Conservation (phyloP, 2,888 invertebrate species). For the Cheilosia vulpina region DNA sequence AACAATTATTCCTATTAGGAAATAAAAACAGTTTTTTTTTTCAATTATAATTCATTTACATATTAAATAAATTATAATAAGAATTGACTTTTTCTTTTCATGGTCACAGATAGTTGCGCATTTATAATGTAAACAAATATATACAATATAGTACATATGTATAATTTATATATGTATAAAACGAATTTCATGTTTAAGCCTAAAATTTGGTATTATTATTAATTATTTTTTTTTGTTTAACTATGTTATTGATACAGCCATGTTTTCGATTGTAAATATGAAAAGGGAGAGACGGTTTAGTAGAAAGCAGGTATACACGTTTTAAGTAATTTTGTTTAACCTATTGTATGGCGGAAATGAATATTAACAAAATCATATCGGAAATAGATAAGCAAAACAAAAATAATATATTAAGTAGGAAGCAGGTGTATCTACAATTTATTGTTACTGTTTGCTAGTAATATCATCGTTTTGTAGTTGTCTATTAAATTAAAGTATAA, state of each 20-base stretch:
- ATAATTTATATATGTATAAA: slow-evolving; percentile 34
- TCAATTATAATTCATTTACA: slow-evolving; percentile 63
- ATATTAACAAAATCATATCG: slow-evolving; percentile 64
- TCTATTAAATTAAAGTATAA: slow-evolving; percentile 38
- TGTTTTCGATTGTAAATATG: slow-evolving; percentile 41
- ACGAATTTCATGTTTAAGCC: slow-evolving; percentile 54
- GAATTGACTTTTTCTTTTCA: slow-evolving; percentile 65
- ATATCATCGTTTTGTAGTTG: slow-evolving; percentile 54
- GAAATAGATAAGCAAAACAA: background rate
- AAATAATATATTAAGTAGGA: slow-evolving; percentile 10
- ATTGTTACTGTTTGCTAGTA: slow-evolving; percentile 32
- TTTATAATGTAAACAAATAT: slow-evolving; percentile 59
- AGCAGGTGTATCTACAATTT: slow-evolving; percentile 10
- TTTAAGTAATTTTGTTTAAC: slow-evolving; percentile 12
- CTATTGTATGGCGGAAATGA: slow-evolving; percentile 42
- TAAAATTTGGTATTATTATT: slow-evolving; percentile 68
- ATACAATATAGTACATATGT: slow-evolving; percentile 10
- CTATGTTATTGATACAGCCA: slow-evolving; percentile 65
- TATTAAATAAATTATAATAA: slow-evolving; percentile 66
- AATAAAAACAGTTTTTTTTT: slow-evolving; percentile 28
- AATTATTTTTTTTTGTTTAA: slow-evolving; percentile 33
- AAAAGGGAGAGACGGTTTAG: slow-evolving; percentile 8
- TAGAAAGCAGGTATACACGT: slow-evolving; percentile 40
- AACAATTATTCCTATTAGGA: slow-evolving; percentile 45
- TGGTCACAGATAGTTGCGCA: slow-evolving; percentile 71